Percentiles rank a stretch among this genome's conserved stretches.
These are phyloP conservation scores for Nasonia longicornis DNA, from an alignment of 1,140 invertebrate genomes.

Conservation along the genomic window DNA sequence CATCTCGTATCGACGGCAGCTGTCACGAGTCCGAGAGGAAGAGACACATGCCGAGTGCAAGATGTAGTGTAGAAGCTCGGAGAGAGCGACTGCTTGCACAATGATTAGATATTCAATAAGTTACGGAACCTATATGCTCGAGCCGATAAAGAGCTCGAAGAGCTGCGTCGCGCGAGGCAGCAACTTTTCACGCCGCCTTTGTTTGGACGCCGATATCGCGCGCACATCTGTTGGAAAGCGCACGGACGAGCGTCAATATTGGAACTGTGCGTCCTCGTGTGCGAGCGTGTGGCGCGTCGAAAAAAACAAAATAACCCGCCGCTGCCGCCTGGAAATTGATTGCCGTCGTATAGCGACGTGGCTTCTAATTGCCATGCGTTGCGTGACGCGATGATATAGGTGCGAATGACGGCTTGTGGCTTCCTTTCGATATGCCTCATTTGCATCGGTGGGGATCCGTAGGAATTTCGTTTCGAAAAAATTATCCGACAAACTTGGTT, in stretches of 20 bases:
- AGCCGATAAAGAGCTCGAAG: slow-evolving; percentile 28
- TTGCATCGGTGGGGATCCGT: too few relatives aligned
- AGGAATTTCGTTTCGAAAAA: too few relatives aligned
- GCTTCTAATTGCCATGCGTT: too few relatives aligned
- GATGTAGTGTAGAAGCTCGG: not conserved
- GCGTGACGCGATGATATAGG: too few relatives aligned
- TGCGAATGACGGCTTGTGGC: too few relatives aligned
- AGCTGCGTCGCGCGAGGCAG: not conserved
- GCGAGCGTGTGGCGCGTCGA: not conserved
- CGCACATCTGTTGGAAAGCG: slow-evolving; percentile 30
- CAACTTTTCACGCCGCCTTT: slow-evolving; percentile 20
- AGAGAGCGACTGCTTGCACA: not conserved
- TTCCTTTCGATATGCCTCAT: too few relatives aligned
- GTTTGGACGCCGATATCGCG: slow-evolving; percentile 30
- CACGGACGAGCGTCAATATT: slow-evolving; percentile 15
- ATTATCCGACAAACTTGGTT: too few relatives aligned
- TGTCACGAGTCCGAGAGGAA: not conserved
- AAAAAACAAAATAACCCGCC: not conserved
- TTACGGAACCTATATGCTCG: slow-evolving; percentile 20
- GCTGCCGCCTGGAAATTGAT: too few relatives aligned
- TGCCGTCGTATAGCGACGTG: too few relatives aligned
- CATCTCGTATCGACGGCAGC: not conserved
- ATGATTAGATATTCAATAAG: slow-evolving; percentile 36
- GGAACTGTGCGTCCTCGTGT: not conserved
- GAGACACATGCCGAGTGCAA: not conserved